phyloP scores from a whole-genome alignment of 2,888 invertebrate species.

The Troides helena region DNA sequence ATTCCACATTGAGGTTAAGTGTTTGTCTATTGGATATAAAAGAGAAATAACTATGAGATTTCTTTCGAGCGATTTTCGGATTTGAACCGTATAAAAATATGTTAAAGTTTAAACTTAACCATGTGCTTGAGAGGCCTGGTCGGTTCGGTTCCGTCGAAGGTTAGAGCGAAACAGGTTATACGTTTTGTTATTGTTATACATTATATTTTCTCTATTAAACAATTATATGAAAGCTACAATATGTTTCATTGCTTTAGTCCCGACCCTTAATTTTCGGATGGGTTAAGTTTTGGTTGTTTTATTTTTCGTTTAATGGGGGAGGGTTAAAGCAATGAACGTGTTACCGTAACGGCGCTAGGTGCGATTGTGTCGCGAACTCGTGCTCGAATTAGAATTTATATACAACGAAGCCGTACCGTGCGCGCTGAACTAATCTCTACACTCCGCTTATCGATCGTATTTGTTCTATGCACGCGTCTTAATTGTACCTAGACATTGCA shows the following conservation, averaged over 20 bases:
- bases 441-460: constrained; percentile 39
- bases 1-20: too few relatives aligned
- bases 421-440: constrained; percentile 31
- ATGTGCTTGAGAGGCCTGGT: too few relatives aligned
- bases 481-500: constrained; percentile 7
- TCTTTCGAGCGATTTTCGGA: constrained; percentile 25
- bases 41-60: not conserved
- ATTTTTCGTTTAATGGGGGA: constrained; percentile 36
- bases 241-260: constrained; percentile 79
- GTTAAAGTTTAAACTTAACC: not conserved
- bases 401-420: constrained; percentile 29
- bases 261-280: constrained; percentile 46
- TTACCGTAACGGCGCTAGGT: constrained; percentile 34
- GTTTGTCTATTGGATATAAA: too few relatives aligned
- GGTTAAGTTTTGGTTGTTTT: constrained; percentile 4
- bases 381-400: constrained; percentile 13
- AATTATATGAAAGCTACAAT: constrained; percentile 45
- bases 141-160: too few relatives aligned
- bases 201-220: constrained; percentile 42
- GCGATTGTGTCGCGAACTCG: constrained; percentile 19
- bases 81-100: not conserved
- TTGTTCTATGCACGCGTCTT: constrained; percentile 28
- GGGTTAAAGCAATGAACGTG: constrained; percentile 78
- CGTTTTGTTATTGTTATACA: constrained; percentile 17
- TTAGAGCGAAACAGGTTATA: too few relatives aligned